Percentiles rank a stretch among this genome's conserved stretches.
Conservation (phyloP, 2,888 invertebrate species). For the Caenorhabditis zanzibari region DNA sequence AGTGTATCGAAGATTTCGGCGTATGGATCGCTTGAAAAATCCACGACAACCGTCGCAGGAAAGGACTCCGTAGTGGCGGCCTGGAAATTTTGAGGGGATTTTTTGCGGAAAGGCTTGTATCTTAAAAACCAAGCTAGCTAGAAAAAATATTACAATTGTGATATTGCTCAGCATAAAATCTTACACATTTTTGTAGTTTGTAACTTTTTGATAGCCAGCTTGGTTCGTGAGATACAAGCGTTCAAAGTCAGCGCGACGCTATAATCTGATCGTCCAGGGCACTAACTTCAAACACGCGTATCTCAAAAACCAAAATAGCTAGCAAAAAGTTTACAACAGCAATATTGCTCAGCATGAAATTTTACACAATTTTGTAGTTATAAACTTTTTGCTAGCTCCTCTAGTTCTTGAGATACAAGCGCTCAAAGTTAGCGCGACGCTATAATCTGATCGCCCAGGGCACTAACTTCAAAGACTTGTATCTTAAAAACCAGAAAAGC, state of each 20-base stretch:
- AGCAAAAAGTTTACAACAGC: not conserved
- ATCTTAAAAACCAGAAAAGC: not conserved
- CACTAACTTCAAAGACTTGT: no score
- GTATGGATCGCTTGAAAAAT: constrained; percentile 91
- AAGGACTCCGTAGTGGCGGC: constrained; percentile 84
- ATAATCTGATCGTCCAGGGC: no score
- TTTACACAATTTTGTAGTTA: not conserved
- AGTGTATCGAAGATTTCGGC: constrained; percentile 84
- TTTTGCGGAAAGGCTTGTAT: not conserved
- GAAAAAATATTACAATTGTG: not conserved
- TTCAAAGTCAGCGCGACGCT: not conserved
- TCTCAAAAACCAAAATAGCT: not conserved
- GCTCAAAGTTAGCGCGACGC: not conserved
- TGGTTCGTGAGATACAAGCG: not conserved
- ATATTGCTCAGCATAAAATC: not conserved
- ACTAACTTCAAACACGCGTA: no score
- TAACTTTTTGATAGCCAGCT: not conserved
- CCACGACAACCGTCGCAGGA: constrained; percentile 88
- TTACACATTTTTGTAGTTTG: constrained; percentile 1
- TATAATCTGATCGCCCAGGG: no score
- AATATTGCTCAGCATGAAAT: not conserved
- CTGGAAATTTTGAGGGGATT: constrained; percentile 43
- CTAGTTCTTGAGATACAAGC: not conserved
- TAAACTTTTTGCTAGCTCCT: not conserved
- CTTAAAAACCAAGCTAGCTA: not conserved